Percentiles rank a stretch among this genome's conserved stretches.
phyloP scores from a whole-genome alignment of 2,113 vertebrate species.

The Speoplatyrhinus poulsoni region DNA sequence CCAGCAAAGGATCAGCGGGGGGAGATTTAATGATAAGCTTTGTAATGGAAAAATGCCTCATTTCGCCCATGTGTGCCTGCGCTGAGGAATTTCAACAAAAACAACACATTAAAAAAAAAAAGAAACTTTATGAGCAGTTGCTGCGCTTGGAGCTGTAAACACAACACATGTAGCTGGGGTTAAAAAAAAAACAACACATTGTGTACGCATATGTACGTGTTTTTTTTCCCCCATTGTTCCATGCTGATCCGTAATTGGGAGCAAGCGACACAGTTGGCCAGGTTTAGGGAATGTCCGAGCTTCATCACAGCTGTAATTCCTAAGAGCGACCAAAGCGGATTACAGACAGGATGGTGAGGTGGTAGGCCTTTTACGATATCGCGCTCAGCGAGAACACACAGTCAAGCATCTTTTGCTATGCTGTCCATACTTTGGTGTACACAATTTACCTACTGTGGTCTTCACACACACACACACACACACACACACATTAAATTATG shows the following conservation, averaged over 20 bases:
- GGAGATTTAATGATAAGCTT: conserved; percentile 77
- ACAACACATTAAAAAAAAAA: not conserved
- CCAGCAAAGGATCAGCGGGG: conserved; percentile 68
- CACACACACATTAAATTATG: conserved; percentile 16
- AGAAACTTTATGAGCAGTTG: conserved; percentile 51
- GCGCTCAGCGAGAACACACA: conserved; percentile 2
- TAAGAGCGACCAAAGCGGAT: no score
- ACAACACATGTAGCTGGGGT: conserved; percentile 45
- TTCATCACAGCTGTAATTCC: conserved; percentile 23
- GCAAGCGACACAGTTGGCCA: conserved; percentile 16
- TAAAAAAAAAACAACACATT: not conserved
- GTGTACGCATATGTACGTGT: conserved; percentile 11
- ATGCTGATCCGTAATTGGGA: conserved; percentile 39
- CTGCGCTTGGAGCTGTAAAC: conserved; percentile 57
- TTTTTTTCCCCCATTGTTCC: conserved; percentile 26
- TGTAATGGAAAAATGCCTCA: conserved; percentile 74
- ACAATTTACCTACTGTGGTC: conserved; percentile 7
- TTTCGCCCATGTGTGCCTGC: conserved; percentile 62
- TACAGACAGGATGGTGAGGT: not conserved
- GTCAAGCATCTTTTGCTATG: not conserved
- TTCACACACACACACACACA: conserved; percentile 8
- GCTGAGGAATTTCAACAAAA: conserved; percentile 39
- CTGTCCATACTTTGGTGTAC: not conserved
- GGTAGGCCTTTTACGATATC: not conserved
- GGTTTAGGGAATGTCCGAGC: conserved; percentile 9